Evolutionary conservation across 2,113 vertebrate species (phyloP).

Genomic region (Ariopsis seemanni): DNA sequence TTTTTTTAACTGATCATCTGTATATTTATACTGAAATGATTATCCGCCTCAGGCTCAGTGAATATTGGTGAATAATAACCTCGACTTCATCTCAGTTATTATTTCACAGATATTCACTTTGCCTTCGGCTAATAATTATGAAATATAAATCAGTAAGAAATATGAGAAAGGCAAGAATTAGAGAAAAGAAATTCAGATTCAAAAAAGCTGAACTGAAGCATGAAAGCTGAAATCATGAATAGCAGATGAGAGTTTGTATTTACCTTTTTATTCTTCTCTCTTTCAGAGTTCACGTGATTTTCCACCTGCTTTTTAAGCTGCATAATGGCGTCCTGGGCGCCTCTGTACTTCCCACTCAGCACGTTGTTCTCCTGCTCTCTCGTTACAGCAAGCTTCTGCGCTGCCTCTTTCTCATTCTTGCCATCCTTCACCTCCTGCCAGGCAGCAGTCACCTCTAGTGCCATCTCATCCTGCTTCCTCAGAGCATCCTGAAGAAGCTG

Average conservation of each 20-base stretch:
- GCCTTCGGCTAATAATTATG: too few species aligned
- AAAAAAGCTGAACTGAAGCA: not conserved
- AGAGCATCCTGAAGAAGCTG: conserved; percentile 83
- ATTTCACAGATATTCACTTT: too few species aligned
- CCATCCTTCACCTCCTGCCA: conserved; percentile 80
- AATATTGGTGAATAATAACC: not conserved
- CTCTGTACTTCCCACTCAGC: conserved; percentile 76
- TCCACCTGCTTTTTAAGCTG: conserved; percentile 85
- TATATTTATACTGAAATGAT: too few species aligned
- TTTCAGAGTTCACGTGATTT: conserved; percentile 83
- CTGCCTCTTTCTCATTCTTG: conserved; percentile 72
- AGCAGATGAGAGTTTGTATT: conserved; percentile 25
- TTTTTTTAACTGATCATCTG: too few species aligned
- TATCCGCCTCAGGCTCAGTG: too few species aligned
- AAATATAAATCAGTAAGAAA: not conserved
- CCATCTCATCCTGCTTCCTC: conserved; percentile 86
- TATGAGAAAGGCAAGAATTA: not conserved
- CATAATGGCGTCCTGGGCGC: conserved; percentile 81
- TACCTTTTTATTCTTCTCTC: conserved; percentile 95
- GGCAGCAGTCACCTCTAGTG: conserved; percentile 77
- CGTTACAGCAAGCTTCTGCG: conserved; percentile 66
- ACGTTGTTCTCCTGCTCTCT: conserved; percentile 74
- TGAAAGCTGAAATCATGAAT: not conserved
- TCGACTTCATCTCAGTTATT: too few species aligned
- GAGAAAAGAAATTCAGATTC: not conserved